Conservation (phyloP, 2,888 invertebrate species). For the Drosophila yooni region DNA sequence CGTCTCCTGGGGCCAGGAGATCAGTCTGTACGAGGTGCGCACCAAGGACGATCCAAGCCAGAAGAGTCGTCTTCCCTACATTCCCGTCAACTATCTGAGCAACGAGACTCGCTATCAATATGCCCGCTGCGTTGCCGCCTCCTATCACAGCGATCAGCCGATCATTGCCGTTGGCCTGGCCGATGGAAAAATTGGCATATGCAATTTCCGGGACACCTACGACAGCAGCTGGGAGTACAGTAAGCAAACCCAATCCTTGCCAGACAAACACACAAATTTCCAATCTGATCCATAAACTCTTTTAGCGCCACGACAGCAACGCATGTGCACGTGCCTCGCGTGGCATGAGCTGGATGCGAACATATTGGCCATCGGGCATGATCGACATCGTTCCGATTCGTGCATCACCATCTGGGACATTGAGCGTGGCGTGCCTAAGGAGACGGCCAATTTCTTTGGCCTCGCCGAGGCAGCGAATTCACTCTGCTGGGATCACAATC, state of each 20-base stretch:
- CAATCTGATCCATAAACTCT: neutral
- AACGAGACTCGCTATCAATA: slow-evolving; percentile 88
- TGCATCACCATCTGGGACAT: slow-evolving; percentile 96
- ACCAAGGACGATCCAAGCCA: slow-evolving; percentile 61
- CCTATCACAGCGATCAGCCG: slow-evolving; percentile 92
- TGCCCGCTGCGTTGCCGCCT: slow-evolving; percentile 94
- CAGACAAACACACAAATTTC: neutral
- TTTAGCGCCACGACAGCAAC: slow-evolving; percentile 91
- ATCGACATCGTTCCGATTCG: slow-evolving; percentile 95
- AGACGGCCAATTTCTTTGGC: slow-evolving; percentile 89
- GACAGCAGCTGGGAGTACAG: slow-evolving; percentile 84
- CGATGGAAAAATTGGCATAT: slow-evolving; percentile 94
- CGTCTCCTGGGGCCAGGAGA: slow-evolving; percentile 95
- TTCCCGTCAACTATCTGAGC: slow-evolving; percentile 80
- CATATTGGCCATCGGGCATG: slow-evolving; percentile 93
- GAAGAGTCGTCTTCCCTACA: slow-evolving; percentile 72
- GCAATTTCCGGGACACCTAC: slow-evolving; percentile 91
- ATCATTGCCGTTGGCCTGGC: slow-evolving; percentile 94
- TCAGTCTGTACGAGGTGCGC: slow-evolving; percentile 92
- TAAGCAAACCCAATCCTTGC: slow-evolving; percentile 49
- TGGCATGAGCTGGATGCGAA: slow-evolving; percentile 95
- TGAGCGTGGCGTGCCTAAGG: slow-evolving; percentile 83
- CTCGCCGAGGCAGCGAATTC: slow-evolving; percentile 94
- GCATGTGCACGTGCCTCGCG: slow-evolving; percentile 94
- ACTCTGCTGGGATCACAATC: slow-evolving; percentile 92